Conservation (phyloP, 2,888 invertebrate genomes). For the Macrophya annulata region DNA sequence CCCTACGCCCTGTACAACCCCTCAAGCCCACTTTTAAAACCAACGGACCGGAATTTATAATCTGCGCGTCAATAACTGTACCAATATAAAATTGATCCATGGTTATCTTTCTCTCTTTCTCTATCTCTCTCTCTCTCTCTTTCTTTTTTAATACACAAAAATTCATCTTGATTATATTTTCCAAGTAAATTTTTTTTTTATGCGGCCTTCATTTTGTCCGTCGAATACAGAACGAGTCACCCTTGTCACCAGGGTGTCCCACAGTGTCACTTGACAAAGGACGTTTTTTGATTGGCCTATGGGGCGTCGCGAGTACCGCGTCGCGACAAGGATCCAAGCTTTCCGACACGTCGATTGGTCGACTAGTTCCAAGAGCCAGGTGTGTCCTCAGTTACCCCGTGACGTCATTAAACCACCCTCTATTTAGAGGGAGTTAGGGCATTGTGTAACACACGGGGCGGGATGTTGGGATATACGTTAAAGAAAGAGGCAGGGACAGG, state of each 20-base stretch:
- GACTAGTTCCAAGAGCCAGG: slow-evolving; percentile 73
- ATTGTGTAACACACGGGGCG: slow-evolving; percentile 77
- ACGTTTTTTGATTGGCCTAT: slow-evolving; percentile 35
- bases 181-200: not conserved
- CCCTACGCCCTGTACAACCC: not conserved
- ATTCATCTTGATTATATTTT: not conserved
- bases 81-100: not conserved
- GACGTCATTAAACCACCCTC: slow-evolving; percentile 79
- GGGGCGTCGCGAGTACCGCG: slow-evolving; percentile 33
- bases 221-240: not conserved
- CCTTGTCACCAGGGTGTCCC: slow-evolving; percentile 50
- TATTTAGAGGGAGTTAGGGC: slow-evolving; percentile 65
- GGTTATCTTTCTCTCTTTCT: not conserved
- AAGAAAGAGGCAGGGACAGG: not conserved
- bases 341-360: slow-evolving; percentile 68
- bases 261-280: slow-evolving; percentile 25
- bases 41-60: slow-evolving; percentile 34
- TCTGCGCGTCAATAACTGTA: slow-evolving; percentile 21
- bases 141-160: not conserved
- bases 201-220: slow-evolving; percentile 35
- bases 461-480: slow-evolving; percentile 44
- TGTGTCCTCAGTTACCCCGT: slow-evolving; percentile 72
- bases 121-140: not conserved
- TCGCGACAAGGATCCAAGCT: slow-evolving; percentile 21
- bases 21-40: slow-evolving; percentile 18